Percentiles rank a stretch among this genome's conserved stretches.
Conservation (phyloP, 2,113 vertebrate species). For the Orycteropus afer region DNA sequence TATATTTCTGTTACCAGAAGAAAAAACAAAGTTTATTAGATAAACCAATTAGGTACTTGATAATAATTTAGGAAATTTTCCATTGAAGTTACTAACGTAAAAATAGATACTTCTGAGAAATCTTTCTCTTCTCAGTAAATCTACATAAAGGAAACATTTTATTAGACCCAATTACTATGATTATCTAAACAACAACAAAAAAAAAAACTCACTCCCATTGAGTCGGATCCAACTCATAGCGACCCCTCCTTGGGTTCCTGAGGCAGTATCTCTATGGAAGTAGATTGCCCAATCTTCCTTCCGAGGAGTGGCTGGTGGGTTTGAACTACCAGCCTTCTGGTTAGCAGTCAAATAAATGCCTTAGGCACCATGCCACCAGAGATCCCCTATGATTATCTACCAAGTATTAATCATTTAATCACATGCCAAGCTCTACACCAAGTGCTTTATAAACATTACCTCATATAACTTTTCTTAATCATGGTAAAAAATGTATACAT, state of each 20-base stretch:
- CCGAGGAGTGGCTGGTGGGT: no score
- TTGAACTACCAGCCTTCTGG: no score
- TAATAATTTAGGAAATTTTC: background rate
- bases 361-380: no score
- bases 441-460: background rate
- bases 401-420: background rate
- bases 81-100: background rate
- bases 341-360: no score
- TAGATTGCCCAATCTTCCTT: no score
- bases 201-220: no score
- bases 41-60: background rate
- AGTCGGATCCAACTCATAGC: no score
- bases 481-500: no score
- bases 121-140: slow-evolving; percentile 18
- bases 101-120: background rate
- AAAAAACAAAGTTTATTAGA: background rate
- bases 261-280: no score
- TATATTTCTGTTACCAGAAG: background rate
- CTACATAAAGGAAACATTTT: slow-evolving; percentile 2
- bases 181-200: no score
- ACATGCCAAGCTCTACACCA: background rate
- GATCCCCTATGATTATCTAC: background rate
- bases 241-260: no score
- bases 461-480: background rate
- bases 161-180: background rate